Evolutionary conservation across 2,113 vertebrate genomes (phyloP).

Genomic region (Leptobrachium leishanense): DNA sequence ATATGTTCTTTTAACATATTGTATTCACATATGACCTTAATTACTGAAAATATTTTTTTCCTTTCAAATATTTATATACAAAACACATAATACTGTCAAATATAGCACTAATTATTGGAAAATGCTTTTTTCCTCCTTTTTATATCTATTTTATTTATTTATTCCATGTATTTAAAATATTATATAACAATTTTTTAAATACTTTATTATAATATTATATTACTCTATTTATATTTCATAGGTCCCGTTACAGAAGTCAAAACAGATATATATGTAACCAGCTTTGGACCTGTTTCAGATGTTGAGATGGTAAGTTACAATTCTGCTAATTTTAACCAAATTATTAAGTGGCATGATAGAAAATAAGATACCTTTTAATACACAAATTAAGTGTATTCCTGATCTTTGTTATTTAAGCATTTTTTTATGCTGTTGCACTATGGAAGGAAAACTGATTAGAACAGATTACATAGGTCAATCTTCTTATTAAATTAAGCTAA

Average conservation of each 20-base stretch:
- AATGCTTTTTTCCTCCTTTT: too few relatives aligned
- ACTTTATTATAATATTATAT: constrained; percentile 1
- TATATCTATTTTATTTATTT: too few relatives aligned
- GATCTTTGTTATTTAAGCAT: background rate
- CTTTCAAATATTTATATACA: too few relatives aligned
- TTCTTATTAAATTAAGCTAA: constrained; percentile 20
- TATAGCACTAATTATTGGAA: too few relatives aligned
- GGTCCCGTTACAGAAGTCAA: constrained; percentile 93
- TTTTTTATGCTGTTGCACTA: background rate
- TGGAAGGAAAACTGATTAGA: constrained; percentile 35
- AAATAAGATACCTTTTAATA: background rate
- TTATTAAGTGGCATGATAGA: background rate
- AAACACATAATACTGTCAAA: too few relatives aligned
- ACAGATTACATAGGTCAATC: constrained; percentile 42
- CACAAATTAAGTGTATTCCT: background rate
- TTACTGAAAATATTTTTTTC: too few relatives aligned
- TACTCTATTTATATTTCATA: background rate
- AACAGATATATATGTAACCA: constrained; percentile 97
- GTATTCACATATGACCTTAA: too few relatives aligned
- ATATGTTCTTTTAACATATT: too few relatives aligned
- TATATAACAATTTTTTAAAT: too few relatives aligned
- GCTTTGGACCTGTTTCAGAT: constrained; percentile 96
- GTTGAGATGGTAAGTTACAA: constrained; percentile 90
- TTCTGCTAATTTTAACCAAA: background rate
- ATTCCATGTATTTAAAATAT: too few relatives aligned